phyloP scores from a whole-genome alignment of 1,140 invertebrate genomes.

The Drosophila rhopaloa region DNA sequence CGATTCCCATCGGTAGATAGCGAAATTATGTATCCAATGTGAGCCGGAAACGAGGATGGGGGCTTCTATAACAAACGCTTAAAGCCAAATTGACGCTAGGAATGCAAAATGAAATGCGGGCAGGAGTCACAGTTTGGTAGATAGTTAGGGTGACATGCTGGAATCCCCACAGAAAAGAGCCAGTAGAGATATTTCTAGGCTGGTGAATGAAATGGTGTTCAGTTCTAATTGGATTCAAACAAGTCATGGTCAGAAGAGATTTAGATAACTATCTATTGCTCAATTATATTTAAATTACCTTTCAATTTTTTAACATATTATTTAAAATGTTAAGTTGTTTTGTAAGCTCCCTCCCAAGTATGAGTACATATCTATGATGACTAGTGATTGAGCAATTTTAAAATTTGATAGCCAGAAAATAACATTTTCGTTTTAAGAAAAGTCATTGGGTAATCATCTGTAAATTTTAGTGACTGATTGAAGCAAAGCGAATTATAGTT shows the following conservation, averaged over 20 bases:
- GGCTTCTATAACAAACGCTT: slow-evolving; percentile 10
- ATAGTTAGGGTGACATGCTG: slow-evolving; percentile 4
- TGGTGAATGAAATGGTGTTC: background rate
- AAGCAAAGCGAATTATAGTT: background rate
- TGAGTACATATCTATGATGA: no score
- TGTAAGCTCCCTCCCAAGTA: background rate
- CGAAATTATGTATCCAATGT: slow-evolving; percentile 54
- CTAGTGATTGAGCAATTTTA: no score
- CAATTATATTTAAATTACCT: background rate
- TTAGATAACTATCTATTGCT: no score
- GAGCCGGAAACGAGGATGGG: background rate
- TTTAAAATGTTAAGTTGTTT: background rate
- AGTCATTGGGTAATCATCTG: no score
- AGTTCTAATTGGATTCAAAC: background rate
- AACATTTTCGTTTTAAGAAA: no score
- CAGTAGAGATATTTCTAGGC: slow-evolving; percentile 9
- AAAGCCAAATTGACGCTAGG: slow-evolving; percentile 42
- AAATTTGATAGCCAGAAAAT: no score
- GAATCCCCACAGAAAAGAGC: slow-evolving; percentile 4
- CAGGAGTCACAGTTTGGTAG: slow-evolving; percentile 5
- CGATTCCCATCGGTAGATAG: slow-evolving; percentile 61
- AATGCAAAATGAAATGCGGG: slow-evolving; percentile 53
- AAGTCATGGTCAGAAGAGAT: no score
- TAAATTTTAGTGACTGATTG: background rate
- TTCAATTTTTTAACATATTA: background rate